Base-by-base conservation (phyloP, 2,113 vertebrate genomes). In the Herpailurus yagouaroundi region DNA sequence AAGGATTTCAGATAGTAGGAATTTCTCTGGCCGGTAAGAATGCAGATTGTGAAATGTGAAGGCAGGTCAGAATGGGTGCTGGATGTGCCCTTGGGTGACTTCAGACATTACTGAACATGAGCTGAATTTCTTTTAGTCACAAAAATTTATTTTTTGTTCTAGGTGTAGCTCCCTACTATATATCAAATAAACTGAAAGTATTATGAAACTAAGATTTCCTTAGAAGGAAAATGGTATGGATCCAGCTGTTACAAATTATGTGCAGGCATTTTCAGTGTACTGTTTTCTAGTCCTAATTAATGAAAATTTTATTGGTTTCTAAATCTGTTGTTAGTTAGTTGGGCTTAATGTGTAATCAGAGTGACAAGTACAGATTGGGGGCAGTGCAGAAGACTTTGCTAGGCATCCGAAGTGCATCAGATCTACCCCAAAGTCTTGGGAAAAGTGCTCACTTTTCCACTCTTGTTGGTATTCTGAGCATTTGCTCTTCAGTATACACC, bases 301-400 rank as follows among this genome's bases (percentile, higher is more conserved):
- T 74, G 64, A 41, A 31, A 57, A 76, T 41, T 4, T 66, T 31
- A 63, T 91, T 93, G 76, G 79, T 36, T 38, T 97, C 82, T 55
- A 93, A 88, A 50, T 84, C 9, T 38, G 31, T 83, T 97, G 36
- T 92, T 77, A 91, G 41, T 97, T 86, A 86, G 15, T 89, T 82
- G 76, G 84, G 55, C 14, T 0, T 0, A 77, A 79, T 92, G 66
- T 91, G 55, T 77, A 97, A 31, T n/a, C 0, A 36, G 4, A 31
- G 13, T 90, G 27, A 69, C 15, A 45, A 71, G 23, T 31, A 68
- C 1, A 52, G 18, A 2, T 10, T 23, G 4, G 13, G 12, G 27
- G 1, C 2, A 19, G 0, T 52, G 4, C 21, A 16, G 8, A 55
- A 45, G 9, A 5, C 1, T 48, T 80, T 52, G 36, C 23, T 57